A percentile compares a stretch with the other conserved stretches of the same genome.
Conservation (phyloP, 2,797 vertebrate genomes). For the Galago senegalensis region DNA sequence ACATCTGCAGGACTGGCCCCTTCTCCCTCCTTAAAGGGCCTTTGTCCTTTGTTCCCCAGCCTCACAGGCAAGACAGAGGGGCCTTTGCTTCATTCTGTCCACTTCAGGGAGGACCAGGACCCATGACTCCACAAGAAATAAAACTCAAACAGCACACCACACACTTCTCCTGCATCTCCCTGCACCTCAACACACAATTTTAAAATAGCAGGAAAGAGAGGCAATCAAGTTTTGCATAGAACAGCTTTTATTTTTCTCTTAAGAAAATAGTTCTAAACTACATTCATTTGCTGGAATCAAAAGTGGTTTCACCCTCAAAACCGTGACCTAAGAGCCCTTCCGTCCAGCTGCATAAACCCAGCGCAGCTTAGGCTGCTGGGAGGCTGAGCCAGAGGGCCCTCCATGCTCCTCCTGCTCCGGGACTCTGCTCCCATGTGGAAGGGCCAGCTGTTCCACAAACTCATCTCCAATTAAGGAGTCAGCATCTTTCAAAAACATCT, state of each 20-base stretch:
- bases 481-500: slow-evolving; percentile 58
- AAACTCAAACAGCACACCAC: background rate
- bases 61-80: slow-evolving; percentile 66
- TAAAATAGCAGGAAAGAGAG: background rate
- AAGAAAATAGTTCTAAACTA: slow-evolving; percentile 31
- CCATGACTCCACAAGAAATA: background rate
- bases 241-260: slow-evolving; percentile 27
- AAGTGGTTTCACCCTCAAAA: slow-evolving; percentile 54
- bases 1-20: slow-evolving; percentile 80
- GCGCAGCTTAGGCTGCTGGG: background rate
- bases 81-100: background rate
- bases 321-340: slow-evolving; percentile 8
- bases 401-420: background rate
- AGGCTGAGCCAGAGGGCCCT: background rate
- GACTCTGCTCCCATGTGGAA: background rate
- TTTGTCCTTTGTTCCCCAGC: slow-evolving; percentile 68
- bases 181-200: background rate
- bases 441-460: slow-evolving; percentile 50
- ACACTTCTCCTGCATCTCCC: background rate
- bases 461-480: background rate
- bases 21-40: slow-evolving; percentile 61
- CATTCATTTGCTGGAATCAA: slow-evolving; percentile 16
- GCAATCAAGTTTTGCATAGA: accelerated
- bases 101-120: background rate
- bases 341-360: slow-evolving; percentile 68